Evolutionary conservation across 2,113 vertebrate genomes (phyloP).

Genomic region (Sander vitreus): DNA sequence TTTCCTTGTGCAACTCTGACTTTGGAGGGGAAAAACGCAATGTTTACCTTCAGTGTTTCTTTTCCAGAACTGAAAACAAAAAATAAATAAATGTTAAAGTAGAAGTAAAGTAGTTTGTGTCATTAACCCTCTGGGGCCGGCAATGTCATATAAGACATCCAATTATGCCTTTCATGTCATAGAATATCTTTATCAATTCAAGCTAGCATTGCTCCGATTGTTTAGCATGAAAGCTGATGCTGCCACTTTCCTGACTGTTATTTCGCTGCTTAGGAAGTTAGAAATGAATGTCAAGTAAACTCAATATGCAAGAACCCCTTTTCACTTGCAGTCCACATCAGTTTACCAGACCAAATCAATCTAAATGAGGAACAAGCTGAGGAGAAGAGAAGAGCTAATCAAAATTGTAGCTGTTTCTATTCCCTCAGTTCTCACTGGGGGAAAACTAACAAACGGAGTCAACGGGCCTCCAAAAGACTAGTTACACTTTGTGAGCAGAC

Average conservation of each 20-base stretch:
- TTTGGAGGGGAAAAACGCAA: neutral
- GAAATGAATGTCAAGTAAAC: neutral
- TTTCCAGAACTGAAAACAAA: constrained; percentile 66
- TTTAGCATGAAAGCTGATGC: too few relatives aligned
- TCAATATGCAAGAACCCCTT: neutral
- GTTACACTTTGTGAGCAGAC: constrained; percentile 19
- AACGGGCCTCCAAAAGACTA: constrained; percentile 23
- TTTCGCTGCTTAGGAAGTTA: too few relatives aligned
- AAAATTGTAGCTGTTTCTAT: constrained; percentile 36
- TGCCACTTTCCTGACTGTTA: too few relatives aligned
- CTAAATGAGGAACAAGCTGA: neutral
- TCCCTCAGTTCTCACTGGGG: constrained; percentile 1
- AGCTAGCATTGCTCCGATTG: too few relatives aligned
- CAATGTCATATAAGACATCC: too few relatives aligned
- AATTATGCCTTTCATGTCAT: too few relatives aligned
- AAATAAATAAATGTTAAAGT: constrained; percentile 61
- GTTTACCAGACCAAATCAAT: constrained; percentile 43
- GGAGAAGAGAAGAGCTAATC: constrained; percentile 30
- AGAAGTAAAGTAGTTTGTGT: constrained; percentile 39
- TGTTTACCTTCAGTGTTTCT: constrained; percentile 77
- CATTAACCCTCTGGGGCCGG: neutral
- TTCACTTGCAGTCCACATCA: constrained; percentile 8
- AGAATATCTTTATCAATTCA: too few relatives aligned
- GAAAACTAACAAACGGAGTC: constrained; percentile 9
- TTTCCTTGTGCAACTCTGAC: constrained; percentile 82